Evolutionary conservation across 2,888 invertebrate genomes (phyloP).

Genomic region (Troilus luridus): DNA sequence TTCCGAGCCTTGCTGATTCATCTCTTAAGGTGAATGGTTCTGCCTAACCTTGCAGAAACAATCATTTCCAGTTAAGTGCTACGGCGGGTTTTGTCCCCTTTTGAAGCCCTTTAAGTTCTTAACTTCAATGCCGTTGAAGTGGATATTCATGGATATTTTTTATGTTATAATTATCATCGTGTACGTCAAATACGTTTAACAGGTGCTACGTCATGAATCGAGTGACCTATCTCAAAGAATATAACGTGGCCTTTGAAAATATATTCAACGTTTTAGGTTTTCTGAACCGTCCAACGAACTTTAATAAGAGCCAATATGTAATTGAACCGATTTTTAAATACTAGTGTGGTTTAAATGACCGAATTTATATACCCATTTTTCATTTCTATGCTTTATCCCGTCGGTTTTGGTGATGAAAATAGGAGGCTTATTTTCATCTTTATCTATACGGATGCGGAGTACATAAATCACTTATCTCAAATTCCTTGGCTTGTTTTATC

Average conservation of each 20-base stretch:
- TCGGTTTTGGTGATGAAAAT: too few relatives aligned
- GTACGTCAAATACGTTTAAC: neutral
- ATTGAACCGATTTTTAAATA: too few relatives aligned
- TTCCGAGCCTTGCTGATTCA: neutral
- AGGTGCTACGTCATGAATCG: neutral
- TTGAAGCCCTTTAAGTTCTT: conserved; percentile 7
- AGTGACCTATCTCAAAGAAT: too few relatives aligned
- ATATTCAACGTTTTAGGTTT: too few relatives aligned
- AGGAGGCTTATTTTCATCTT: too few relatives aligned
- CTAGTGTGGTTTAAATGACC: too few relatives aligned
- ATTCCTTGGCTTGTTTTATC: neutral
- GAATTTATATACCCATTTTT: too few relatives aligned
- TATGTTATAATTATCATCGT: neutral
- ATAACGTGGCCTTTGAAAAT: too few relatives aligned
- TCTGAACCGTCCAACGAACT: too few relatives aligned
- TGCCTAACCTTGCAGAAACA: conserved; percentile 15
- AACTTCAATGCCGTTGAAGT: neutral
- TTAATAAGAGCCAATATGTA: too few relatives aligned
- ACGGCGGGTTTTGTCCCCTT: neutral
- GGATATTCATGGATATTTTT: neutral
- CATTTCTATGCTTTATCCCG: too few relatives aligned
- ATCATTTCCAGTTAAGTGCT: conserved; percentile 25
- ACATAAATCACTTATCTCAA: neutral
- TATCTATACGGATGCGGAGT: too few relatives aligned
- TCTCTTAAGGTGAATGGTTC: conserved; percentile 19